Base-by-base conservation (phyloP, 2,888 invertebrate species). In the Ypsolopha sequella region DNA sequence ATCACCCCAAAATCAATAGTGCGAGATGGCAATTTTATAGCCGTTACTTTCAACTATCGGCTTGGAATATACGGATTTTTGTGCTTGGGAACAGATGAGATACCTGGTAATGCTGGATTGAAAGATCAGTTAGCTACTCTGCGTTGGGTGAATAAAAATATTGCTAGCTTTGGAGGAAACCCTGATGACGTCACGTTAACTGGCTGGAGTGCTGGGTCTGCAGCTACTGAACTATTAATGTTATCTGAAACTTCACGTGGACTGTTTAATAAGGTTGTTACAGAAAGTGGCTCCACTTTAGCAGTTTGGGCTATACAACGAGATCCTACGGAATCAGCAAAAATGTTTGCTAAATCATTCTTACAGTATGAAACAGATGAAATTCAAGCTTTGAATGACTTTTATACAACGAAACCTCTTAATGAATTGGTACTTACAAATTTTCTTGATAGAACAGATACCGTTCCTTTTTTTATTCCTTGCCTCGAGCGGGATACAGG, bases 191-290 rank as follows among this genome's bases (percentile, higher is more conserved):
- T 80, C 1, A 77, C 76, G 0, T 52, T 80, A 38, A 53, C 52
- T 1, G 80, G 75, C 0, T 70, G 56, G 39, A 78, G 78, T 51
- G 73, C 80, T 6, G 80, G 81, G 0, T 61, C 70, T 0, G 60
- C 67, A 6, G 53, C 79, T 0, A 66, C 71, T 0, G 74, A 75
- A 49, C 60, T 77, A 1, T 54, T 79, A 6, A 65, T 68, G 56
- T 55, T 81, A 6, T 76, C 80, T 1, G 59, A 64, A 39, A 55
- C 61, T 13, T 57, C 75, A 0, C 56, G 61, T 38, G 77, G 74
- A 2, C 58, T 79, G 9, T 75, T 77, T 51, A 65, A 67, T 33
- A 77, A 69, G 56, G 71, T 66, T 2, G 72, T 76, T 52, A 59
- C 66, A 7, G 75, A 73, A 41, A 77, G 78, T 48, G 78, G 74